Conservation (phyloP, 2,888 invertebrate genomes). For the Bombyx huttoni region DNA sequence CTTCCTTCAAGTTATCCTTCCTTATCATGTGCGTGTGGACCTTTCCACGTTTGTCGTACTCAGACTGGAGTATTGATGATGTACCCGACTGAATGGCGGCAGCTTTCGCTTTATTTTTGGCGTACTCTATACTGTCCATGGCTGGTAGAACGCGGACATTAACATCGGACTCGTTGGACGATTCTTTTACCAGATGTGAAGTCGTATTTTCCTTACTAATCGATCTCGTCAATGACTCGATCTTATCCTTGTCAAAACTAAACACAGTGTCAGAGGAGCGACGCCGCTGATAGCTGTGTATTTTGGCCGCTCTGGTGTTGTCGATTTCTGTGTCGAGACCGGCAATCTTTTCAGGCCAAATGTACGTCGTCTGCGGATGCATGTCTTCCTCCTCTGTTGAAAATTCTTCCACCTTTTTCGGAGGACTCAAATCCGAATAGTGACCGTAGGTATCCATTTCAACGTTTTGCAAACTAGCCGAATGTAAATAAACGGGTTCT, state of each 20-base stretch:
- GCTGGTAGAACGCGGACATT: conserved; percentile 61
- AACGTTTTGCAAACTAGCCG: conserved; percentile 79
- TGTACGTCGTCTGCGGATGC: conserved; percentile 57
- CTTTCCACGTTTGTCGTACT: conserved; percentile 72
- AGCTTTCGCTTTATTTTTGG: conserved; percentile 62
- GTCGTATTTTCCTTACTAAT: conserved; percentile 50
- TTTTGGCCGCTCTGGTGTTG: conserved; percentile 51
- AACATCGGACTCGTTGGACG: conserved; percentile 66
- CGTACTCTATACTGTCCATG: conserved; percentile 70
- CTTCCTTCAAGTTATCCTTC: conserved; percentile 74
- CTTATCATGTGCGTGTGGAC: conserved; percentile 53
- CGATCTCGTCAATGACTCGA: conserved; percentile 77
- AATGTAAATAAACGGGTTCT: conserved; percentile 74
- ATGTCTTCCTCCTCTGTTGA: conserved; percentile 70
- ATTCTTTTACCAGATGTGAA: conserved; percentile 58
- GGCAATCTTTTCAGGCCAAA: conserved; percentile 71
- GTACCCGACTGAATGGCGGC: conserved; percentile 46
- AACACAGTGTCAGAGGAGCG: conserved; percentile 82
- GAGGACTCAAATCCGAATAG: conserved; percentile 44
- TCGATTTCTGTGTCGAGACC: conserved; percentile 67
- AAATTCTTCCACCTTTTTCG: conserved; percentile 54
- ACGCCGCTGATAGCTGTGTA: conserved; percentile 71
- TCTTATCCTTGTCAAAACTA: conserved; percentile 83
- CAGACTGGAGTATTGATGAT: conserved; percentile 72
- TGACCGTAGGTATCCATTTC: conserved; percentile 75